Evolutionary conservation across 2,113 vertebrate genomes (phyloP), one percentile per base, ranked within the genome.

Genomic region (Crotalus tigris): DNA sequence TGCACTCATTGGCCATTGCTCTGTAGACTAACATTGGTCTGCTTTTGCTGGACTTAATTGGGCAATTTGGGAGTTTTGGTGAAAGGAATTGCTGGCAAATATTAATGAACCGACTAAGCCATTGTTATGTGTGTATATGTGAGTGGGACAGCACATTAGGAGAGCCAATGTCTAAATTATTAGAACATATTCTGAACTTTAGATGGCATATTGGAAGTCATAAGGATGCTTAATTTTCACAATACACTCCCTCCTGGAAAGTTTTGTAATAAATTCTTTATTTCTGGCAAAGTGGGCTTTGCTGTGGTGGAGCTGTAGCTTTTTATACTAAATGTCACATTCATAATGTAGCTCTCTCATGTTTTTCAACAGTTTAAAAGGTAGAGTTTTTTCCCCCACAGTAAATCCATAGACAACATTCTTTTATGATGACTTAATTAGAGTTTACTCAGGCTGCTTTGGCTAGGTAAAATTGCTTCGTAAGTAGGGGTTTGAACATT

Each of bases 371-470:
- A 24, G 33, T 86, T 58, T 86, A 46, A 44, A 58, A 91, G 57
- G 53, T 54, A 57, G 29, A 21, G 49, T 91, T 85, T 85, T 12
- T 86, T n/a, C 19, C n/a, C 54, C 33, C 39, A 49, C 58, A 58
- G 33, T 85, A 85, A 91, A 86, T 86, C 54, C 15, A 33, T 75
- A 2, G 81, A 55, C 81, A 59, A 55, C 10, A 21, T 87, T 58
- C 53, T 87, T 91, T 91, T 51, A 91, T 91, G 81, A 86, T 57
- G 86, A 87, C 55, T 87, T 91, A 86, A 91, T 91, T 91, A 86
- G 55, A 91, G 46, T 87, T 87, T 91, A 75, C 81, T n/a, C 58
- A 44, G 54, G 13, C 75, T 81, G 55, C 75, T 58, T 54, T 39
- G 90, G 55, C 54, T 85, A 57, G 75, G 57, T 58, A 58, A 91